Evolutionary conservation across 1,140 invertebrate genomes (phyloP), one percentile per base, ranked within the genome.

Genomic region (Eciton burchellii): DNA sequence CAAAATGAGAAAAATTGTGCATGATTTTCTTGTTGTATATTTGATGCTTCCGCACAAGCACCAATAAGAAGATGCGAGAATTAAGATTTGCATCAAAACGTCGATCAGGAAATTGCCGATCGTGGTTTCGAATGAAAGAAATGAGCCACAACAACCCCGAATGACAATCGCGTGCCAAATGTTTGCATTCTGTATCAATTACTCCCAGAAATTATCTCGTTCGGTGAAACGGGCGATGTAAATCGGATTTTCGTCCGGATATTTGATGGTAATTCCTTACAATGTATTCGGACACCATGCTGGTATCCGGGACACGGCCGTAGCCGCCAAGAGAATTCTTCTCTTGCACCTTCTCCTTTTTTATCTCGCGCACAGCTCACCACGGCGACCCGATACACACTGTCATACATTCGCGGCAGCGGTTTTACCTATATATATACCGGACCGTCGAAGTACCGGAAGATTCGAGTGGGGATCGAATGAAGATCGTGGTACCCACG

Each of bases 391-490:
- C 72, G 81, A 60, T 52, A 87, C 68, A 86, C 82, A 91, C 91
- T 91, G 85, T 90, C 84, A 90, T 87, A 90, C 89, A 90, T 89
- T 89, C 86, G 85, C 84, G 54, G 68, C 71, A 35, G 76, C 66
- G 62, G 71, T 81, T 60, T 77, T 81, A 84, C 62, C 82, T 91
- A 85, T 91, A 91, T 91, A 91, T 84, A 88, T 83, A 71, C 45
- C 60, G 60, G 21, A 66, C 63, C 73, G 56, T 70, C 76, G 87
- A 85, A 86, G 76, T 86, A 90, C 83, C 86, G 85, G 87, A 89
- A 88, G 89, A 49, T 59, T 4, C 19, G 62, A n/a, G 89, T 89
- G 90, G 89, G 87, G 87, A 83, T 83, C 21, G 43, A 59, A 62
- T 76, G 87, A 90, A 82, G 86, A 88, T 82, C 76, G 83, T 66